Evolutionary conservation across 1,140 invertebrate genomes (phyloP).

Genomic region (Musca domestica): DNA sequence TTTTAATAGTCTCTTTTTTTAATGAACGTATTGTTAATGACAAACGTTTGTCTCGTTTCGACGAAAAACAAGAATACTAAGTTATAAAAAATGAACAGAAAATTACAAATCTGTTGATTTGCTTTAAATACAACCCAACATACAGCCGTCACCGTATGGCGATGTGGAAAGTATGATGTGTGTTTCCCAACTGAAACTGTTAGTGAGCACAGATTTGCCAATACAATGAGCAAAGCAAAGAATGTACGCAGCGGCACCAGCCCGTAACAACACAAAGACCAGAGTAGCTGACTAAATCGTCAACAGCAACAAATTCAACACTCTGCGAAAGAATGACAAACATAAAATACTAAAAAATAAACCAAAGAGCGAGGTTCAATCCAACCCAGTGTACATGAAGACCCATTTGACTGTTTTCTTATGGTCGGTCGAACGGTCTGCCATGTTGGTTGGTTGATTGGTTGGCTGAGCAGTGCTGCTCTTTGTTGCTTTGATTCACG

Average conservation of each 20-base stretch:
- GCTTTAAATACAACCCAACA: too few species aligned
- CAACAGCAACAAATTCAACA: not conserved
- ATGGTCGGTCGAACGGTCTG: too few species aligned
- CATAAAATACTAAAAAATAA: too few species aligned
- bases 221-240: not conserved
- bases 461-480: not conserved
- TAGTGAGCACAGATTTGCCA: not conserved
- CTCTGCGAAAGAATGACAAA: too few species aligned
- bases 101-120: too few species aligned
- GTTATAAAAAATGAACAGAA: not conserved
- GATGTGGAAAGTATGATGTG: conserved; percentile 6
- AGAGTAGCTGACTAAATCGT: not conserved
- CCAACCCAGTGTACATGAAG: too few species aligned
- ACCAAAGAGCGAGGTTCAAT: too few species aligned
- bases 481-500: not conserved
- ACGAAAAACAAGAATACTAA: not conserved
- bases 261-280: conserved; percentile 1
- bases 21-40: too few species aligned
- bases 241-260: not conserved
- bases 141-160: not conserved
- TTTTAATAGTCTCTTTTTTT: too few species aligned
- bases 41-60: too few species aligned
- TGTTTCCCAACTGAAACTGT: conserved; percentile 4
- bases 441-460: not conserved
- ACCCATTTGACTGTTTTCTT: too few species aligned